A percentile compares a stretch with the other conserved stretches of the same genome.
Conservation (phyloP, 2,888 invertebrate species). For the Platerodrilus igneus region DNA sequence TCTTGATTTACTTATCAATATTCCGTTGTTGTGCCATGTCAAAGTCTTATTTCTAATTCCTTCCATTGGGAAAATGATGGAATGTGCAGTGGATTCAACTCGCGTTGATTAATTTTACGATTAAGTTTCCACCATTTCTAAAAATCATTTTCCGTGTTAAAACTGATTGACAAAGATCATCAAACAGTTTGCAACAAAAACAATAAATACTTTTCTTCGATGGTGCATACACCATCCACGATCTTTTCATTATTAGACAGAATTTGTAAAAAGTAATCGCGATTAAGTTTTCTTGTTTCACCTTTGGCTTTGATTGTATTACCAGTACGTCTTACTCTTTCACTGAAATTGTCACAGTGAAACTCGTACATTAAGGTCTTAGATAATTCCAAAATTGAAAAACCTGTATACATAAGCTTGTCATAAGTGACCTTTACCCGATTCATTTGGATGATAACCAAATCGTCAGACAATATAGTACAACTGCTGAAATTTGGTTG, state of each 20-base stretch:
- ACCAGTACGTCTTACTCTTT: no score
- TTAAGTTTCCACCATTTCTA: constrained; percentile 12
- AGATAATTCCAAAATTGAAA: no score
- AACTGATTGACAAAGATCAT: constrained; percentile 11
- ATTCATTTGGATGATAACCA: no score
- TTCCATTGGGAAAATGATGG: constrained; percentile 14
- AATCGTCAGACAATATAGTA: no score
- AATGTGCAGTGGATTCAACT: no score
- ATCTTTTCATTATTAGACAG: constrained; percentile 12
- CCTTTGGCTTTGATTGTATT: constrained; percentile 10
- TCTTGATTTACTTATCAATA: constrained; percentile 17
- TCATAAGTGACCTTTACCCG: no score
- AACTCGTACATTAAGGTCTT: no score
- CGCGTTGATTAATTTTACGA: constrained; percentile 13
- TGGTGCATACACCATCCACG: constrained; percentile 12
- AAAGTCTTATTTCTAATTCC: constrained; percentile 17
- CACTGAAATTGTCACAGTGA: no score
- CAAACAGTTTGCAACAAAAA: constrained; percentile 10
- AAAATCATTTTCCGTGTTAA: constrained; percentile 11
- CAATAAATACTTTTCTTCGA: constrained; percentile 14
- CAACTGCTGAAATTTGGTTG: no score
- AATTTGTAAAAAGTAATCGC: constrained; percentile 14
- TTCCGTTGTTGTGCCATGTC: constrained; percentile 23
- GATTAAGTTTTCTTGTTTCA: constrained; percentile 12
- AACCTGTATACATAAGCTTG: no score